Conservation (phyloP, 2,113 vertebrate species). For the Turdus rufiventris region DNA sequence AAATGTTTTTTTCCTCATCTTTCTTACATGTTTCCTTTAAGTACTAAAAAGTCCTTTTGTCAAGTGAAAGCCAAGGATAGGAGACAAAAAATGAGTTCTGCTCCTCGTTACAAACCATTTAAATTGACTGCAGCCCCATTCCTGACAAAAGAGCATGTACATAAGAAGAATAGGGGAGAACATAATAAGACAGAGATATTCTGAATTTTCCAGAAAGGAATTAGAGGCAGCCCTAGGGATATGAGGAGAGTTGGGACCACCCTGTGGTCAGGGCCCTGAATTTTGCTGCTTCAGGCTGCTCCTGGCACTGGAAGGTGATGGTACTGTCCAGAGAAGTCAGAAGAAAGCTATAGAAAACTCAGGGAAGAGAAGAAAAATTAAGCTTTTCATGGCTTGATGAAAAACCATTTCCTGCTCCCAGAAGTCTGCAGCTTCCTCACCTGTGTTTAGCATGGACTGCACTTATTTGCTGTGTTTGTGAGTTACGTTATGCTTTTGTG, state of each 20-base stretch:
- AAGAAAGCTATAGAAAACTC: background rate
- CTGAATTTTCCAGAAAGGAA: background rate
- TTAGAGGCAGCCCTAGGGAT: background rate
- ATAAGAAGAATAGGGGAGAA: background rate
- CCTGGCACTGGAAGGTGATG: background rate
- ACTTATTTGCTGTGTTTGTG: background rate
- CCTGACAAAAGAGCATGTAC: background rate
- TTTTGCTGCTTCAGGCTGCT: background rate
- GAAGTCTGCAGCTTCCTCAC: background rate
- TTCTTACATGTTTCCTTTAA: background rate
- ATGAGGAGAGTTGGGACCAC: background rate
- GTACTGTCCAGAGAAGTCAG: background rate
- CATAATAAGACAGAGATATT: background rate
- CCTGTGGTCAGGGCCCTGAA: background rate
- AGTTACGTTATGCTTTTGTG: background rate
- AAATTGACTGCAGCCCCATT: background rate
- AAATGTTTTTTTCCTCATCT: background rate
- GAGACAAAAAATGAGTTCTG: background rate
- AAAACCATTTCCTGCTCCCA: background rate
- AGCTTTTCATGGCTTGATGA: background rate
- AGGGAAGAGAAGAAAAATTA: background rate
- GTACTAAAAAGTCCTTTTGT: background rate
- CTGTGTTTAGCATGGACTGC: background rate
- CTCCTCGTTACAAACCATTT: background rate
- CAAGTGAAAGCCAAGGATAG: background rate